Conservation (phyloP, 2,113 vertebrate genomes). For the Gyps fulvus region DNA sequence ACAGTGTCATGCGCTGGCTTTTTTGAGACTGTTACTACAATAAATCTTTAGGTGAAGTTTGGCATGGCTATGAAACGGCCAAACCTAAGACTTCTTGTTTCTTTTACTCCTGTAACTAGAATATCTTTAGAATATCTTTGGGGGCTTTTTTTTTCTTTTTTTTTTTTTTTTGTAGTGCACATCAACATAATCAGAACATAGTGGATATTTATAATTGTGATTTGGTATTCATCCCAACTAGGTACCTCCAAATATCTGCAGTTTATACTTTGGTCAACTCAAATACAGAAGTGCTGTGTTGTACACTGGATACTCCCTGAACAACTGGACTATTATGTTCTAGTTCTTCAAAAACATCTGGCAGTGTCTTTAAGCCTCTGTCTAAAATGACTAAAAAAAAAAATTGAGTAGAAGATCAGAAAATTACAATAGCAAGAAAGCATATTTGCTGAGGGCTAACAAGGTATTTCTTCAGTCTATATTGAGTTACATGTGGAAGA, state of each 20-base stretch:
- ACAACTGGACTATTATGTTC: background rate
- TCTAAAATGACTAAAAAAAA: background rate
- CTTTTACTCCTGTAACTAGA: background rate
- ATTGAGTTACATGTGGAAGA: background rate
- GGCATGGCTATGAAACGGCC: background rate
- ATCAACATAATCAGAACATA: background rate
- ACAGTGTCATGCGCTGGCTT: background rate
- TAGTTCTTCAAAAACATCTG: background rate
- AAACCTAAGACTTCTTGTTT: background rate
- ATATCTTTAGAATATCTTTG: background rate
- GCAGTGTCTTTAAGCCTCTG: background rate
- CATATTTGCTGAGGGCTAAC: background rate
- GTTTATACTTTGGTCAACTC: background rate
- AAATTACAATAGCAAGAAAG: background rate
- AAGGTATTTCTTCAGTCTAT: background rate
- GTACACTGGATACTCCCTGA: background rate
- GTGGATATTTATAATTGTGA: background rate
- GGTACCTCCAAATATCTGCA: background rate
- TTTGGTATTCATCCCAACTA: background rate
- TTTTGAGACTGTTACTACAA: background rate
- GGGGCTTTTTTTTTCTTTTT: background rate
- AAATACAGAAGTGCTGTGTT: background rate
- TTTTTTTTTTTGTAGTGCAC: background rate
- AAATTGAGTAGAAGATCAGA: background rate
- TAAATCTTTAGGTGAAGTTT: background rate